Evolutionary conservation across 2,113 vertebrate genomes (phyloP).

Genomic region (Chaetops frenatus): DNA sequence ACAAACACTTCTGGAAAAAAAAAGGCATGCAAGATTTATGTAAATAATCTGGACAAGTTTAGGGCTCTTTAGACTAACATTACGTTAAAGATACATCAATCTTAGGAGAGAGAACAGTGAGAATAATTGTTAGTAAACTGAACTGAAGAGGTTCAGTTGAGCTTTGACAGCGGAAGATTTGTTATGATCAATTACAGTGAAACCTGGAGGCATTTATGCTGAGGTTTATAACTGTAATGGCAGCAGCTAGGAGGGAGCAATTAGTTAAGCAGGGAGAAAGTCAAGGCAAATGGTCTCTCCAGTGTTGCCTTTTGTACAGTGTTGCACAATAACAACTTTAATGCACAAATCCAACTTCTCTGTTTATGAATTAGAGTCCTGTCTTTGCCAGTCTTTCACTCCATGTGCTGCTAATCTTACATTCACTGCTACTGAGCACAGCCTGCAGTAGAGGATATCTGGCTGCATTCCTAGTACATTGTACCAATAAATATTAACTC

Average conservation of each 20-base stretch:
- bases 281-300: not conserved
- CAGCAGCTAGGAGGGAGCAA: not conserved
- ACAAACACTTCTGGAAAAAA: not conserved
- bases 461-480: not conserved
- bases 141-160: not conserved
- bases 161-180: not conserved
- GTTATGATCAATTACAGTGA: not conserved
- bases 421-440: not conserved
- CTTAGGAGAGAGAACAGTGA: not conserved
- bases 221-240: not conserved
- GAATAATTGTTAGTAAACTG: not conserved
- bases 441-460: not conserved
- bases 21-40: not conserved
- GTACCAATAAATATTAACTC: constrained; percentile 11
- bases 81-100: not conserved
- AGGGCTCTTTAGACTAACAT: not conserved
- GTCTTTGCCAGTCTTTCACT: not conserved
- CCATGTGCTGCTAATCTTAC: not conserved
- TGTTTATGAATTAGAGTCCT: not conserved
- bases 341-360: not conserved
- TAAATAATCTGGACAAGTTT: not conserved
- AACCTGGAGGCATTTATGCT: not conserved
- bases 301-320: not conserved
- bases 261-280: not conserved
- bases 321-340: not conserved